A percentile compares a stretch with the other conserved stretches of the same genome.
Evolutionary conservation across 2,113 vertebrate species (phyloP).

Genomic region (Australoheros scitulus): DNA sequence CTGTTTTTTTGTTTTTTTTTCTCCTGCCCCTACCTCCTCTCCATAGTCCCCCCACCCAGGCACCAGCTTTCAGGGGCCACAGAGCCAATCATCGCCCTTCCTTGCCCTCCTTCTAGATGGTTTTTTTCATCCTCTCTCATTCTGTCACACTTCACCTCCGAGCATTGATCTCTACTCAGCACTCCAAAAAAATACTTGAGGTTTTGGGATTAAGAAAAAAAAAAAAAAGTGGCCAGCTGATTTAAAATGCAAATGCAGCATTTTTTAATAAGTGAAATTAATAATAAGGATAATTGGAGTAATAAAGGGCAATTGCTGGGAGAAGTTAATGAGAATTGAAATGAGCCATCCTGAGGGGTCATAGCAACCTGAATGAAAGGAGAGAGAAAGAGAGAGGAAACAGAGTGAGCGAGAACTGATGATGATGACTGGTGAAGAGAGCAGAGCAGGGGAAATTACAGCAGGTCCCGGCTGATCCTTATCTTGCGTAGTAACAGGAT

Average conservation of each 20-base stretch:
- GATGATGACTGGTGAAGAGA: conserved; percentile 59
- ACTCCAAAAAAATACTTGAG: conserved; percentile 5
- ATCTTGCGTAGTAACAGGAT: conserved; percentile 73
- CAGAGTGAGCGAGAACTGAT: conserved; percentile 27
- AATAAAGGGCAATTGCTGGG: conserved; percentile 71
- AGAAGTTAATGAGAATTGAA: conserved; percentile 74
- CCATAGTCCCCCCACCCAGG: not conserved
- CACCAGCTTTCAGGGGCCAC: not conserved
- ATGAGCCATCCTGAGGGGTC: conserved; percentile 71
- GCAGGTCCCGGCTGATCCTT: conserved; percentile 68
- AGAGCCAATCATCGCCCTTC: conserved; percentile 14
- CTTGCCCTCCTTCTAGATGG: conserved; percentile 12
- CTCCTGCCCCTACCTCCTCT: not conserved
- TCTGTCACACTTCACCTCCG: conserved; percentile 61
- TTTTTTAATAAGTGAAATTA: conserved; percentile 77
- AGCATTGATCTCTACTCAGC: conserved; percentile 35
- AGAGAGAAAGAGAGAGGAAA: conserved; percentile 2
- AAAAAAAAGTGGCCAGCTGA: conserved; percentile 28
- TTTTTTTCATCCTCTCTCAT: conserved; percentile 41
- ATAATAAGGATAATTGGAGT: conserved; percentile 73
- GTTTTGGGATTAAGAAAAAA: conserved; percentile 23
- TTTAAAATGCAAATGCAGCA: conserved; percentile 74
- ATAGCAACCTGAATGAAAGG: conserved; percentile 63
- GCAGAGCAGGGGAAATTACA: conserved; percentile 74
- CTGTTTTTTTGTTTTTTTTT: conserved; percentile 3